Percentiles rank a stretch among this genome's conserved stretches.
Conservation (phyloP, 2,888 invertebrate genomes). For the Tipula lateralis region DNA sequence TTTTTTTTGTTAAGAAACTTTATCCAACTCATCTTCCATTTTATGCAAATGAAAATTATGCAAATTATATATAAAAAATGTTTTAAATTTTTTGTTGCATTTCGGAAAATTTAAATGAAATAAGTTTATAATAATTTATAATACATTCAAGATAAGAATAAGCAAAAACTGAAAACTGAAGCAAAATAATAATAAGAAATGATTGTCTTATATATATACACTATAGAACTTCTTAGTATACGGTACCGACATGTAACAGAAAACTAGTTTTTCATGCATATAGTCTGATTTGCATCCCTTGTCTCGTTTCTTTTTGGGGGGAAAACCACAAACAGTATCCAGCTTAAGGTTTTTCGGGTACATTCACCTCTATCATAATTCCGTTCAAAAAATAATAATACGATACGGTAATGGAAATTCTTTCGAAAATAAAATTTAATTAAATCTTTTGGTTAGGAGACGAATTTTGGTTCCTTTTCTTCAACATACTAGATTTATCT, state of each 20-base stretch:
- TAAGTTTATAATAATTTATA: constrained; percentile 24
- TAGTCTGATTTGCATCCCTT: background rate
- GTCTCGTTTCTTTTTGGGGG: background rate
- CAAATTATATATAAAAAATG: background rate
- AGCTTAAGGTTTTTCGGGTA: background rate
- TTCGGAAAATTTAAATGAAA: constrained; percentile 6
- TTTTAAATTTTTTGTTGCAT: background rate
- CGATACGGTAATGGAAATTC: background rate
- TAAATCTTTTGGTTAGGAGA: background rate
- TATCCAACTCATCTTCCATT: constrained; percentile 19
- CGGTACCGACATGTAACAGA: background rate
- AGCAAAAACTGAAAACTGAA: background rate
- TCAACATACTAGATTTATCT: background rate
- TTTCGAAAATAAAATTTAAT: background rate
- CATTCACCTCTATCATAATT: background rate
- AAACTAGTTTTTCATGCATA: background rate
- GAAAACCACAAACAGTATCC: background rate
- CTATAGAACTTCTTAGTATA: background rate
- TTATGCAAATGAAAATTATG: constrained; percentile 24
- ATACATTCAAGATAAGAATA: constrained; percentile 11
- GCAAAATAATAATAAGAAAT: background rate
- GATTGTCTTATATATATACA: background rate
- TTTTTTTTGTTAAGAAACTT: background rate
- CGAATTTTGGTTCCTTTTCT: background rate
- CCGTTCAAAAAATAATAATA: background rate